Evolutionary conservation across 1,140 invertebrate genomes (phyloP).

Genomic region (Proales similis): DNA sequence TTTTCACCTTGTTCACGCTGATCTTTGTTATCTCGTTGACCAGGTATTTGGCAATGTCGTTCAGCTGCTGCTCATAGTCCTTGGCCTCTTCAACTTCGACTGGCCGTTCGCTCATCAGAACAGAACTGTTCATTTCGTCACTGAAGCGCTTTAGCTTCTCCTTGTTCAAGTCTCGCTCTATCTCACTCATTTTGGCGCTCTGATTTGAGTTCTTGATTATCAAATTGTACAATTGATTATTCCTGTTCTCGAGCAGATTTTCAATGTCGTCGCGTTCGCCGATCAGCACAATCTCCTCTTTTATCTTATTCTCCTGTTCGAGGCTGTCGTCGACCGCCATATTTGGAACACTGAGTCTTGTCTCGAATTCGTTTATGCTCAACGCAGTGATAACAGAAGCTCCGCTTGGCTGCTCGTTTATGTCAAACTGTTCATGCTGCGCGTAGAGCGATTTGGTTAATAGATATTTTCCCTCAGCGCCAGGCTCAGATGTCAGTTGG

Average conservation of each 20-base stretch:
- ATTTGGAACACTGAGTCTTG: no score
- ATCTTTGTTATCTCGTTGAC: conserved; percentile 35
- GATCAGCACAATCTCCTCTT: conserved; percentile 35
- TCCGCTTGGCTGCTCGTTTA: neutral
- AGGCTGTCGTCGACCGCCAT: neutral
- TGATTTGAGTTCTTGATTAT: neutral
- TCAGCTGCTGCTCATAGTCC: neutral
- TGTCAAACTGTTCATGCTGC: neutral
- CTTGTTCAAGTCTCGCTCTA: conserved; percentile 14
- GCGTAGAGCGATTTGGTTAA: conserved; percentile 17
- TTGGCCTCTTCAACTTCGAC: neutral
- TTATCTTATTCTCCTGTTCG: conserved; percentile 10
- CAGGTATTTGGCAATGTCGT: conserved; percentile 20
- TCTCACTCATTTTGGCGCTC: neutral
- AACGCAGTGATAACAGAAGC: conserved; percentile 2
- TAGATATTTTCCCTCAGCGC: conserved; percentile 4
- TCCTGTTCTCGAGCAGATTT: conserved; percentile 1
- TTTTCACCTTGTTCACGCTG: conserved; percentile 30
- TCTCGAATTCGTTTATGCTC: conserved; percentile 35
- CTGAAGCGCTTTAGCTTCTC: neutral
- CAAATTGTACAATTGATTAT: conserved; percentile 35
- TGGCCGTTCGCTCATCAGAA: no score
- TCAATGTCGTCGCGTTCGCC: conserved; percentile 32
- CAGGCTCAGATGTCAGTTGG: neutral
- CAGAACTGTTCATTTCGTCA: no score